Percentiles rank a stretch among this genome's conserved stretches.
phyloP scores from a whole-genome alignment of 2,113 vertebrate species.

The Mugil cephalus region DNA sequence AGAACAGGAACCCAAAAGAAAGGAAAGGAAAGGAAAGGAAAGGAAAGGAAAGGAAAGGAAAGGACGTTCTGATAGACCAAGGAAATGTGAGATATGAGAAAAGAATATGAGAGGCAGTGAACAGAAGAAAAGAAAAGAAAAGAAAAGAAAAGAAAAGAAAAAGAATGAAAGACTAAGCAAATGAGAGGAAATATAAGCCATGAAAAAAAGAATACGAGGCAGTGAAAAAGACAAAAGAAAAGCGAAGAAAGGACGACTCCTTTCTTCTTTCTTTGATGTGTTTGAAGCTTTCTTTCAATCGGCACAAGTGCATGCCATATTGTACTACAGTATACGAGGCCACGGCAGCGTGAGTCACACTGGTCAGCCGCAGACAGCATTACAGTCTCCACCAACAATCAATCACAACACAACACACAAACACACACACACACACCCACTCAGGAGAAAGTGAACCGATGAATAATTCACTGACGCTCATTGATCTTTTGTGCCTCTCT shows the following conservation, averaged over 20 bases:
- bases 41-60: conserved; percentile 3
- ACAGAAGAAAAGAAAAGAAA: neutral
- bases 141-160: neutral
- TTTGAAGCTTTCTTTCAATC: neutral
- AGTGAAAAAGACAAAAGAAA: too few relatives aligned
- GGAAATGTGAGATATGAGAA: neutral
- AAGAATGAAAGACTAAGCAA: neutral
- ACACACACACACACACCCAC: conserved; percentile 32
- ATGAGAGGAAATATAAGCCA: neutral
- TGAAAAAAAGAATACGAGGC: neutral
- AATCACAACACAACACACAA: conserved; percentile 32
- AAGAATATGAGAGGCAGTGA: too few relatives aligned
- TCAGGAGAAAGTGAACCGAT: conserved; percentile 38
- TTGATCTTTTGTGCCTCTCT: conserved; percentile 41
- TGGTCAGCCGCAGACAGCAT: neutral
- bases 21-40: too few relatives aligned
- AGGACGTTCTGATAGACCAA: neutral
- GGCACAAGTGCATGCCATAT: neutral
- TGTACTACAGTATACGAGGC: neutral
- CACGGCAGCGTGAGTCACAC: neutral
- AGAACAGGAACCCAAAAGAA: too few relatives aligned
- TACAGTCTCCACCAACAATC: neutral
- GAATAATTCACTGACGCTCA: conserved; percentile 58
- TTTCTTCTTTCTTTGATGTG: neutral
- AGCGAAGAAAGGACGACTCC: neutral